These are phyloP conservation scores for Geodia barretti DNA, from an alignment of 37 sponge, comb jelly and placozoan genomes.

Conservation along the genomic window DNA sequence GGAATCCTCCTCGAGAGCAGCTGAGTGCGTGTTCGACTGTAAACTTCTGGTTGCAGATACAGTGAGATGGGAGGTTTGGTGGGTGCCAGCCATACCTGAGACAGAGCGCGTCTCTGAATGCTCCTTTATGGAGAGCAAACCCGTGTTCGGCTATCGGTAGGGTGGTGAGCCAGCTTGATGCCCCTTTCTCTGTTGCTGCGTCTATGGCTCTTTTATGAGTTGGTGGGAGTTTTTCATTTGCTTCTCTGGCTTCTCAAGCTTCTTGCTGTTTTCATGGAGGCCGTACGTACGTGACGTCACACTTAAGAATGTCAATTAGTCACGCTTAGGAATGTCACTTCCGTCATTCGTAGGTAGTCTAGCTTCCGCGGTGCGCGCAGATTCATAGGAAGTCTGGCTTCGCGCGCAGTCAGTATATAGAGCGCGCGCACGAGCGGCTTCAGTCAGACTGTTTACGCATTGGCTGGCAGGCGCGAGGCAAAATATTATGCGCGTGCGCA, in stretches of 20 bases:
- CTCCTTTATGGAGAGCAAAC: constrained; percentile 30
- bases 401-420: too few relatives aligned
- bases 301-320: too few relatives aligned
- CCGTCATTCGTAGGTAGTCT: too few relatives aligned
- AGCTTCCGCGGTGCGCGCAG: too few relatives aligned
- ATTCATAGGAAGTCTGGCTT: too few relatives aligned
- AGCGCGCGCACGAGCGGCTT: too few relatives aligned
- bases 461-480: too few relatives aligned
- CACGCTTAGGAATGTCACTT: too few relatives aligned
- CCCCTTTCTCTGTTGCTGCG: constrained; percentile 16
- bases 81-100: constrained; percentile 30
- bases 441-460: too few relatives aligned
- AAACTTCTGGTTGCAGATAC: constrained; percentile 19
- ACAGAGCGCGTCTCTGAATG: constrained; percentile 35
- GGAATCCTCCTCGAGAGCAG: constrained; percentile 34
- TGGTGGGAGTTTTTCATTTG: constrained; percentile 12
- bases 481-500: too few relatives aligned
- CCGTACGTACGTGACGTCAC: too few relatives aligned
- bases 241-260: constrained; percentile 2
- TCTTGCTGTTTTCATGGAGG: too few relatives aligned
- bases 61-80: constrained; percentile 1
- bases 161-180: constrained; percentile 14
- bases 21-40: constrained; percentile 31
- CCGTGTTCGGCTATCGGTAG: constrained; percentile 27
- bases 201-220: not conserved